These are phyloP conservation scores for Rutpela maculata DNA, from an alignment of 2,888 invertebrate genomes.

Conservation along the genomic window DNA sequence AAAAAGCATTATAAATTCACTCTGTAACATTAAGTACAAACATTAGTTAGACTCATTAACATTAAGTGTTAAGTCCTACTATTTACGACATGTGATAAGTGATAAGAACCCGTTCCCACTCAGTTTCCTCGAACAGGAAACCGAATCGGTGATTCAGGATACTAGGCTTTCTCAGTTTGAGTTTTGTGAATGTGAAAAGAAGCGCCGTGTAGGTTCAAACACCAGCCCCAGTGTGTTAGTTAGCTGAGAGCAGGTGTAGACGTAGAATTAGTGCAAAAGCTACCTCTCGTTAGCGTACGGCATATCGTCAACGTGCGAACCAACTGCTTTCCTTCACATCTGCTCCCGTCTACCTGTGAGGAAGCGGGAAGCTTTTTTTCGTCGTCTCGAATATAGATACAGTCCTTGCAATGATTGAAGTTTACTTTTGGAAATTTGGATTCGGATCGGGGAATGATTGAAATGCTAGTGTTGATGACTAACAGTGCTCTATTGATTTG, in stretches of 20 bases:
- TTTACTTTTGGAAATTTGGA: neutral
- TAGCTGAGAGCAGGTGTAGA: slow-evolving; percentile 43
- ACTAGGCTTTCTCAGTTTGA: slow-evolving; percentile 31
- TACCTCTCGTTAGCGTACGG: slow-evolving; percentile 15
- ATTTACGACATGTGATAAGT: slow-evolving; percentile 25
- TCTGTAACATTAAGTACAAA: neutral
- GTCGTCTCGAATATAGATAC: neutral
- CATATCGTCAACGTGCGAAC: slow-evolving; percentile 15
- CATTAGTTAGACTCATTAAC: neutral
- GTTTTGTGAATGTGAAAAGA: slow-evolving; percentile 20
- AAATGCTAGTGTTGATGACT: slow-evolving; percentile 1
- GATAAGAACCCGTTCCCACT: slow-evolving; percentile 41
- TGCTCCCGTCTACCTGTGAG: slow-evolving; percentile 29
- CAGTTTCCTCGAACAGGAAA: slow-evolving; percentile 49
- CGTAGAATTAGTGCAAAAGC: slow-evolving; percentile 42
- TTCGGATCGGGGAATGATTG: neutral
- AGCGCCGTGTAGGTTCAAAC: slow-evolving; percentile 21
- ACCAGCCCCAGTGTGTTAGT: slow-evolving; percentile 12
- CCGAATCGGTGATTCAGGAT: slow-evolving; percentile 46
- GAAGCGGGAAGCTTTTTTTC: slow-evolving; percentile 15
- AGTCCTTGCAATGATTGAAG: neutral
- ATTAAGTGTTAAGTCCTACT: slow-evolving; percentile 13
- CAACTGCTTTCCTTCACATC: slow-evolving; percentile 29
- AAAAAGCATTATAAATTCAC: neutral
- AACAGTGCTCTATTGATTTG: neutral